A percentile compares a stretch with the other conserved stretches of the same genome.
phyloP scores from a whole-genome alignment of 2,888 invertebrate genomes.

The Stenurella melanura region DNA sequence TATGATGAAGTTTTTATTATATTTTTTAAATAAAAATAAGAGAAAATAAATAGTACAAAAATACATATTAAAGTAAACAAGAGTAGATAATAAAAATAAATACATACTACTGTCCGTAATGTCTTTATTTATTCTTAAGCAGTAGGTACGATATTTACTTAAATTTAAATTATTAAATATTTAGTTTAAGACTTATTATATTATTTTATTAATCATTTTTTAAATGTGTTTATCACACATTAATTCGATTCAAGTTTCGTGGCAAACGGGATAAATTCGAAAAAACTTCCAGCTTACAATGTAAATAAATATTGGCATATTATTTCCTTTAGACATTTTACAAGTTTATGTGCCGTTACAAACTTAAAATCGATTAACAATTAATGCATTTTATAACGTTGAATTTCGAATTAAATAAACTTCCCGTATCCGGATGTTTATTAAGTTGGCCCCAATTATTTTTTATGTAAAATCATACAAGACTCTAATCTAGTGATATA shows the following conservation, averaged over 20 bases:
- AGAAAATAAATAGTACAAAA: constrained; percentile 20
- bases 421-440: constrained; percentile 35
- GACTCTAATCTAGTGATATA: constrained; percentile 29
- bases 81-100: constrained; percentile 9
- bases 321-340: neutral
- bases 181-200: constrained; percentile 6
- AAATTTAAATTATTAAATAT: constrained; percentile 30
- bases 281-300: neutral
- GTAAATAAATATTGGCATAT: neutral
- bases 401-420: constrained; percentile 29
- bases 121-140: neutral
- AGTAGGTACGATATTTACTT: constrained; percentile 12
- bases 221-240: neutral
- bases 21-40: constrained; percentile 4
- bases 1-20: neutral
- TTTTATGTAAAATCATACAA: constrained; percentile 26
- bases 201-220: neutral
- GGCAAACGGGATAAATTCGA: neutral
- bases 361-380: constrained; percentile 19
- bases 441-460: constrained; percentile 23
- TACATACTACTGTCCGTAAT: constrained; percentile 14
- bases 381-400: constrained; percentile 23
- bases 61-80: constrained; percentile 10
- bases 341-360: neutral
- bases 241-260: neutral